Base-by-base conservation (phyloP, 2,797 vertebrate genomes). In the Rhynchonycteris naso region DNA sequence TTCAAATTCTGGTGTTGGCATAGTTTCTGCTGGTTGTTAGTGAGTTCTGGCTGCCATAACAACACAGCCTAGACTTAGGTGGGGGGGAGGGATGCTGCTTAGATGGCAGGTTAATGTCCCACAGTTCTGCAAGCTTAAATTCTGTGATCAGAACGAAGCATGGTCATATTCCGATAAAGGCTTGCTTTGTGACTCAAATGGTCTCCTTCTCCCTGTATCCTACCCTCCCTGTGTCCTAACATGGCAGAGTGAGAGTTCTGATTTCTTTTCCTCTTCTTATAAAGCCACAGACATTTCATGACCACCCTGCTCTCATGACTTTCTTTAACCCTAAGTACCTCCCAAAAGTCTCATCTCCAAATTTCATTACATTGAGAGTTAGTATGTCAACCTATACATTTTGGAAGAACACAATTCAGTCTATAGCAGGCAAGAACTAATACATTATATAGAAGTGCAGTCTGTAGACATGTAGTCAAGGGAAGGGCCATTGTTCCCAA, bases 1-100 rank as follows among this genome's bases (percentile, higher is more conserved):
- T 63, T 65, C 1, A 6, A 28, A 66, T 54, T 56, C 13, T 38
- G 0, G 1, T 79, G 38, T 56, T 9, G 47, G 28, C 1, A 1
- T 82, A 71, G 7, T 93, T 19, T 79, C 58, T 18, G 13, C 24
- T 26, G 18, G 14, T 16, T 15, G 24, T 66, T 16, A 21, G 7
- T 59, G 21, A 43, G 16, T 12, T 92, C 2, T 30, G 13, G 5
- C 50, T 78, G 6, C 47, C 13, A 10, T 84, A 80, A 56, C 28
- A 74, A 19, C 74, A 61, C 61, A 7, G 1, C 22, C 2, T 8
- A 5, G 19, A 8, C 8, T 80, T 47, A 2, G 4, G 15, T 10
- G 43, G 4, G 43, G 43, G 43, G 43, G 43, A 7, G 4, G 43
- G 43, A 7, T 1, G 43, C 43, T 43, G 7, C 35, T 91, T 86